These are phyloP conservation scores for Esox masquinongy DNA, from an alignment of 2,797 vertebrate species.

Conservation along the genomic window DNA sequence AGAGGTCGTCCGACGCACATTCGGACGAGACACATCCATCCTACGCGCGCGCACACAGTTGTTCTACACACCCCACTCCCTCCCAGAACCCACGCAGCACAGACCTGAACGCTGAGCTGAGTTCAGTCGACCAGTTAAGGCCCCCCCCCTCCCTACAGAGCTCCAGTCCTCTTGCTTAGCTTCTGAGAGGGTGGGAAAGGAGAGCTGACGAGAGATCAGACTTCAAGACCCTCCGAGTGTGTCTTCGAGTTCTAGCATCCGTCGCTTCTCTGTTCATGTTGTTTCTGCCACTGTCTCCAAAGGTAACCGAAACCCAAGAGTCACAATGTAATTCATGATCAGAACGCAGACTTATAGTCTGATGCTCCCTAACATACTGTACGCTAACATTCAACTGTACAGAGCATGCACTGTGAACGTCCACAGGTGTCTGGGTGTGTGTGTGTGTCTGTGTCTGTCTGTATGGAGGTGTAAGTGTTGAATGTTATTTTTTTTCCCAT, in stretches of 20 bases:
- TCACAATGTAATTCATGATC: slow-evolving; percentile 62
- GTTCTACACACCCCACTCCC: slow-evolving; percentile 55
- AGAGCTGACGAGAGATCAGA: slow-evolving; percentile 82
- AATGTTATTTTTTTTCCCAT: neutral
- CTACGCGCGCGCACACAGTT: slow-evolving; percentile 74
- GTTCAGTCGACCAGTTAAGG: slow-evolving; percentile 67
- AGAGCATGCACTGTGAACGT: slow-evolving; percentile 60
- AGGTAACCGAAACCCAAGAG: slow-evolving; percentile 76
- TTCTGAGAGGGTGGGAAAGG: slow-evolving; percentile 77
- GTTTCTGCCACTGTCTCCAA: slow-evolving; percentile 82
- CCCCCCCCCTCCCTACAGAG: slow-evolving; percentile 70
- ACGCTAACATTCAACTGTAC: slow-evolving; percentile 58
- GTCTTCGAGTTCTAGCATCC: slow-evolving; percentile 81
- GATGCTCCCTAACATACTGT: slow-evolving; percentile 38
- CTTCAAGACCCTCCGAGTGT: slow-evolving; percentile 81
- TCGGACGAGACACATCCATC: slow-evolving; percentile 70
- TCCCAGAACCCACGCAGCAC: slow-evolving; percentile 56
- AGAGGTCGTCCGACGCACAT: slow-evolving; percentile 72
- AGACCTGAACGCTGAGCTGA: slow-evolving; percentile 71
- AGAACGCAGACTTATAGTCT: slow-evolving; percentile 55
- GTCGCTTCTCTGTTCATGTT: slow-evolving; percentile 85
- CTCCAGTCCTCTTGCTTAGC: slow-evolving; percentile 78
- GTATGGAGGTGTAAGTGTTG: neutral
- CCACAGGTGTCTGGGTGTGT: slow-evolving; percentile 29
- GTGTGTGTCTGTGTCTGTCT: slow-evolving; percentile 6